Evolutionary conservation across 2,888 invertebrate species (phyloP).

Genomic region (Pammene fasciana): DNA sequence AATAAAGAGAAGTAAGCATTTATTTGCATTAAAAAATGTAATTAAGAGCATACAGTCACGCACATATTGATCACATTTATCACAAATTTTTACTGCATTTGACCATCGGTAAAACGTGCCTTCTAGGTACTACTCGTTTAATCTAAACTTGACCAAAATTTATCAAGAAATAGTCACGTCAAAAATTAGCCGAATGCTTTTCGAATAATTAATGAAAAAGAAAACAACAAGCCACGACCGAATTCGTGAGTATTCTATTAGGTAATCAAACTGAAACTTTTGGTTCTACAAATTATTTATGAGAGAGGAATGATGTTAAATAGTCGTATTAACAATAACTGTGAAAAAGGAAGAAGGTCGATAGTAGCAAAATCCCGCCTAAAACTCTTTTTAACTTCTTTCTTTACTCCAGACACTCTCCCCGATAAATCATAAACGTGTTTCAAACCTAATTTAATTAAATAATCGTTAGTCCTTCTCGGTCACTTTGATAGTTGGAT

Average conservation of each 20-base stretch:
- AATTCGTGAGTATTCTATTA: conserved; percentile 4
- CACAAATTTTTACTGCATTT: not conserved
- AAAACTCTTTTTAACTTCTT: not conserved
- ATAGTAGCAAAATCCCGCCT: not conserved
- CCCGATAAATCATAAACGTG: no score
- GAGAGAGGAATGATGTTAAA: no score
- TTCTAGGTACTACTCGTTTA: not conserved
- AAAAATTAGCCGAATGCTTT: conserved; percentile 8
- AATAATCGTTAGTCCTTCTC: no score
- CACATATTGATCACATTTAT: conserved; percentile 4
- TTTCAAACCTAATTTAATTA: no score
- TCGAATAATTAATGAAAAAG: conserved; percentile 5
- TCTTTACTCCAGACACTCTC: not conserved
- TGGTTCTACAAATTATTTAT: no score
- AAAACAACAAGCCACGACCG: not conserved
- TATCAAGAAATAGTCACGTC: conserved; percentile 1
- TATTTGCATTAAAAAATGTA: conserved; percentile 15
- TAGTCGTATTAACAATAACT: no score
- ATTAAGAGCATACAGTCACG: conserved; percentile 8
- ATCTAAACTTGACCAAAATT: not conserved
- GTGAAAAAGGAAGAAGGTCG: not conserved
- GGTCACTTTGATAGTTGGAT: no score
- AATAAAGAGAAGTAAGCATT: conserved; percentile 9
- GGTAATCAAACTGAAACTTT: no score
- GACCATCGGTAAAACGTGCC: not conserved